A percentile compares a stretch with the other conserved stretches of the same genome.
Conservation (phyloP, 23 tunicate genomes). For the Botrylloides violaceus region DNA sequence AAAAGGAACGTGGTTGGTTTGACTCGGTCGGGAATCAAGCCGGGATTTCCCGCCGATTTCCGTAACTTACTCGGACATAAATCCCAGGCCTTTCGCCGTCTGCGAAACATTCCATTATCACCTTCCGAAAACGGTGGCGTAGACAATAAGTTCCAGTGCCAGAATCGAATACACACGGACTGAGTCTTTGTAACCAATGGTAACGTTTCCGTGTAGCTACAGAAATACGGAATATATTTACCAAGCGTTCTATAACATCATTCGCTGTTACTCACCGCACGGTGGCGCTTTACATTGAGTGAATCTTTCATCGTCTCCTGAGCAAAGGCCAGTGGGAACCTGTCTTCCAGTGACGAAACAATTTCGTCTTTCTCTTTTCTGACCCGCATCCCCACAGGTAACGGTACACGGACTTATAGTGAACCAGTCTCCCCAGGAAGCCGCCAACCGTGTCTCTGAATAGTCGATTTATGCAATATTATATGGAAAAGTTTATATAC, state of each 20-base stretch:
- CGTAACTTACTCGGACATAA: neutral
- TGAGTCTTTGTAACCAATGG: neutral
- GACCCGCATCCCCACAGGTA: neutral
- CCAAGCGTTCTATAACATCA: neutral
- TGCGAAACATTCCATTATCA: neutral
- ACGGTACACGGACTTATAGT: neutral
- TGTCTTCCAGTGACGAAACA: neutral
- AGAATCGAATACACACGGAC: neutral
- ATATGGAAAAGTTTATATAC: too few relatives aligned
- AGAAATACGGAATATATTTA: neutral
- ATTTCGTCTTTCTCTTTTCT: neutral
- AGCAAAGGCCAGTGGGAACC: neutral
- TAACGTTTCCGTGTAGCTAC: too few relatives aligned
- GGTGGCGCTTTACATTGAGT: neutral
- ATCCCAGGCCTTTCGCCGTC: neutral
- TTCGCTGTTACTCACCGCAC: conserved; percentile 2
- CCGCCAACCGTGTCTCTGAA: too few relatives aligned
- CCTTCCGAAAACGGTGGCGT: neutral
- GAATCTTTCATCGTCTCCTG: neutral
- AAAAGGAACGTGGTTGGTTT: too few relatives aligned
- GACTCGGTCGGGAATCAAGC: too few relatives aligned
- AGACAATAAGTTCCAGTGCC: neutral
- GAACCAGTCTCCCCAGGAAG: neutral
- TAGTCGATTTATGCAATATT: too few relatives aligned
- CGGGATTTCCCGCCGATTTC: too few relatives aligned